Base-by-base conservation (phyloP, 2,888 invertebrate species). In the Eucera pruinosa region DNA sequence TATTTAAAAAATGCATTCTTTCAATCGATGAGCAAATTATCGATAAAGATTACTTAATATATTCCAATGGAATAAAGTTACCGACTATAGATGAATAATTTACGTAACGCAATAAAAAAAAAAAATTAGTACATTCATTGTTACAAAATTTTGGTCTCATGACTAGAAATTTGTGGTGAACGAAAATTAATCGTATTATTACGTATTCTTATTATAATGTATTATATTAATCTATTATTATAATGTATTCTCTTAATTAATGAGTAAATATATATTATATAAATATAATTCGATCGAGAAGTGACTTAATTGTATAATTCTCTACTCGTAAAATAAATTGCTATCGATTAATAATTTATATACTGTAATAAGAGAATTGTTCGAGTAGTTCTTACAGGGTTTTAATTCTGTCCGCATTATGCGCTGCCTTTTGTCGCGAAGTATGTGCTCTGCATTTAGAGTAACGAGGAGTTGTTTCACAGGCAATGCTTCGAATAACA, bases 401-500 rank as follows among this genome's bases (percentile, higher is more conserved):
- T 41, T 39, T 9, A 52, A 36, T 15, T 23, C 15, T 41, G 50
- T 20, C 41, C 18, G 11, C 20, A 39, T 33, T 11, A 23, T 61
- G 27, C 39, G 11, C 2, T 27, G 2, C 9, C 1, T 54, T 18
- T 20, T 47, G 18, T 30, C 7, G 23, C 61, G 45, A 55, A 54
- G 54, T 62, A 66, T 76, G 76, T 60, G 20, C 2, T 41, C 20
- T 43, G 50, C 52, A 76, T 80, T 48, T 18, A 7, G 11, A 57
- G n/a, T 20, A 61, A 36, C 61, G 36, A 57, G 41, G 4, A 23
- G 48, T 47, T 72, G 45, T 68, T 75, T 68, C 65, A 47, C 45
- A 43, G 57, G 66, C 20, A 33, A 2, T 62, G 60, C n/a, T 66
- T 20, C 27, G 80, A 80, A 81, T 81, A 68, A 69, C n/a, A 81